These are phyloP conservation scores for Drosophila pseudotakahashii DNA, from an alignment of 2,888 invertebrate species.

Conservation along the genomic window DNA sequence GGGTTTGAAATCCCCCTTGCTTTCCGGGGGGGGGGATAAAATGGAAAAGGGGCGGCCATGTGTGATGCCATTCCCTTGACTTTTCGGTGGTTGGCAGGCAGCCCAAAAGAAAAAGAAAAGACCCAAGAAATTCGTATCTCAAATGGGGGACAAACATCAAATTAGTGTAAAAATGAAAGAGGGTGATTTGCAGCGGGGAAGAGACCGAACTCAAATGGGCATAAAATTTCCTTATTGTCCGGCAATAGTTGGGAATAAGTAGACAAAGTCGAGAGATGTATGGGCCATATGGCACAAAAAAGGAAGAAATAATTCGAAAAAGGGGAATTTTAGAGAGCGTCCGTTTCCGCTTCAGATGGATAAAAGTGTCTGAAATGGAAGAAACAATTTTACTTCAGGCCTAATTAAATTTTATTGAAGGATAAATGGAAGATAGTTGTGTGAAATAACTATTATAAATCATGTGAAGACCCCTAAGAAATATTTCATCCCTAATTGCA, in stretches of 20 bases:
- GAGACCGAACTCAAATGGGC: constrained; percentile 49
- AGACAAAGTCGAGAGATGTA: constrained; percentile 5
- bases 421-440: too few species aligned
- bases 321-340: neutral
- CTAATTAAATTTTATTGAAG: neutral
- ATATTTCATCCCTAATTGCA: too few species aligned
- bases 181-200: neutral
- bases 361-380: neutral
- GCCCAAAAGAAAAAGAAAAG: constrained; percentile 19
- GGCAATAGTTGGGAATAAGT: constrained; percentile 21
- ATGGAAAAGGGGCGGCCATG: constrained; percentile 26
- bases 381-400: neutral
- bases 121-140: constrained; percentile 16
- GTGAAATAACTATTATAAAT: too few species aligned
- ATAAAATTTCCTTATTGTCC: constrained; percentile 63
- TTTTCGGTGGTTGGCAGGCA: constrained; percentile 56
- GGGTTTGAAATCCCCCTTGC: neutral
- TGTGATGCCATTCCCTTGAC: constrained; percentile 26
- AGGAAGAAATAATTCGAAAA: neutral
- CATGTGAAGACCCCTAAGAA: too few species aligned
- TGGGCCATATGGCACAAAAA: constrained; percentile 36
- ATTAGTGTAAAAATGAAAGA: constrained; percentile 60
- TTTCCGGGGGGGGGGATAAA: neutral
- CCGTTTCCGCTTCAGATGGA: too few species aligned
- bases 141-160: constrained; percentile 51